Evolutionary conservation across 2,797 vertebrate genomes (phyloP).

Genomic region (Fundulus diaphanus): DNA sequence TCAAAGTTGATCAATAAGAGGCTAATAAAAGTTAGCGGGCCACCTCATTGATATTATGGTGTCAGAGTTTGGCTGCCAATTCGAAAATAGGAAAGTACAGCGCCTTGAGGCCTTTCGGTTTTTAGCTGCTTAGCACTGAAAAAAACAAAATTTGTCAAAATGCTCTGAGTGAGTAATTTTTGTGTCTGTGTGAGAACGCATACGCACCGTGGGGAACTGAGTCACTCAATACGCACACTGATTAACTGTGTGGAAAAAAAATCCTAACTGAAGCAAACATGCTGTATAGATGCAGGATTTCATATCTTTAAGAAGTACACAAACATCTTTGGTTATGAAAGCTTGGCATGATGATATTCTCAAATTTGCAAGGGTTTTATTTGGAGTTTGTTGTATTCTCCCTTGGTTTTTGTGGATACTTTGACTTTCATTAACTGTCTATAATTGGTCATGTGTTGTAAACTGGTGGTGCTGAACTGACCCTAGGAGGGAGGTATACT

Average conservation of each 20-base stretch:
- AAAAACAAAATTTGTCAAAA: neutral
- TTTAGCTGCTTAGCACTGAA: neutral
- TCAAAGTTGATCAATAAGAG: neutral
- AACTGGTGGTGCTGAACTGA: neutral
- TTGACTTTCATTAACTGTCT: neutral
- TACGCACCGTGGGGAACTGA: neutral
- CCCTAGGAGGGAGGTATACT: neutral
- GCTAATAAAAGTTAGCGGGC: neutral
- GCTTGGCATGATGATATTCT: neutral
- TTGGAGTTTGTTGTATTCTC: neutral
- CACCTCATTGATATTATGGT: neutral
- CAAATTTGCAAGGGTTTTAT: neutral
- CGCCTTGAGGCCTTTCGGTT: neutral
- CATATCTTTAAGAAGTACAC: neutral
- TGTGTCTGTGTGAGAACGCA: neutral
- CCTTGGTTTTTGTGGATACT: too few species aligned
- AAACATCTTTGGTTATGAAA: neutral
- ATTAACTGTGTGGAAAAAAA: neutral
- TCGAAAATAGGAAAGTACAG: neutral
- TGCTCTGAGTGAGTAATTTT: neutral
- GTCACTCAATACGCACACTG: neutral
- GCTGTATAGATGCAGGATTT: neutral
- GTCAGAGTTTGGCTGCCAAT: neutral
- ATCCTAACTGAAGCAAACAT: neutral
- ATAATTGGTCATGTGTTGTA: neutral